Conservation (phyloP, 2,113 vertebrate species). For the Hiodon tergisus region DNA sequence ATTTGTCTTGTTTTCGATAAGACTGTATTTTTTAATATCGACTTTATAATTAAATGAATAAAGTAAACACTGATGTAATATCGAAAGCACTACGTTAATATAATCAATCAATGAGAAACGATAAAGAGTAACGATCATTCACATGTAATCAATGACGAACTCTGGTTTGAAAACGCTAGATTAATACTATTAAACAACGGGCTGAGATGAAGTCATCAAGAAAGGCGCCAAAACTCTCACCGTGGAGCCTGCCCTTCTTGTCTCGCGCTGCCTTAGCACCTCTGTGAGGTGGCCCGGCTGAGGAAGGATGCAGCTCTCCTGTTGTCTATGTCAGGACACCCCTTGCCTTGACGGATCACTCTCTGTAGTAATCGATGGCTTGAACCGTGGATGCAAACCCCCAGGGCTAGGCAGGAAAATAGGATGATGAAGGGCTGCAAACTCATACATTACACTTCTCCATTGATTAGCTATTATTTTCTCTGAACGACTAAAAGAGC, state of each 20-base stretch:
- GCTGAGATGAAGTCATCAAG: too few relatives aligned
- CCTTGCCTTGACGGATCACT: conserved; percentile 78
- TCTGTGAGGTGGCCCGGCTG: not conserved
- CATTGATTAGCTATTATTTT: conserved; percentile 81
- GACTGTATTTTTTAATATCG: too few relatives aligned
- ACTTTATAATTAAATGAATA: too few relatives aligned
- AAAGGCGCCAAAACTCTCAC: not conserved
- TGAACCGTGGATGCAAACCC: conserved; percentile 73
- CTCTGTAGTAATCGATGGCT: conserved; percentile 79
- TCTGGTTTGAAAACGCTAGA: too few relatives aligned
- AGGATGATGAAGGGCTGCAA: conserved; percentile 76
- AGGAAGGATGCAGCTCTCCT: not conserved
- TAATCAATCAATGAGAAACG: too few relatives aligned
- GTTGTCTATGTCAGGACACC: conserved; percentile 54
- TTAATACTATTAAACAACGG: too few relatives aligned
- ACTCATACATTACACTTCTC: conserved; percentile 79
- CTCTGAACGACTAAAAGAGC: conserved; percentile 76
- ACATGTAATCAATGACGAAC: too few relatives aligned
- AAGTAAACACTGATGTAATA: too few relatives aligned
- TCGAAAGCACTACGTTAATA: too few relatives aligned
- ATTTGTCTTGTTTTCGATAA: too few relatives aligned
- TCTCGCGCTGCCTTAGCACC: not conserved
- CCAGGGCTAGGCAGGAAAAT: conserved; percentile 74
- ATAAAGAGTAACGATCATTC: too few relatives aligned
- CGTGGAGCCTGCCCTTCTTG: not conserved